Evolutionary conservation across 1,140 invertebrate genomes (phyloP).

Genomic region (Dysdera silvatica): DNA sequence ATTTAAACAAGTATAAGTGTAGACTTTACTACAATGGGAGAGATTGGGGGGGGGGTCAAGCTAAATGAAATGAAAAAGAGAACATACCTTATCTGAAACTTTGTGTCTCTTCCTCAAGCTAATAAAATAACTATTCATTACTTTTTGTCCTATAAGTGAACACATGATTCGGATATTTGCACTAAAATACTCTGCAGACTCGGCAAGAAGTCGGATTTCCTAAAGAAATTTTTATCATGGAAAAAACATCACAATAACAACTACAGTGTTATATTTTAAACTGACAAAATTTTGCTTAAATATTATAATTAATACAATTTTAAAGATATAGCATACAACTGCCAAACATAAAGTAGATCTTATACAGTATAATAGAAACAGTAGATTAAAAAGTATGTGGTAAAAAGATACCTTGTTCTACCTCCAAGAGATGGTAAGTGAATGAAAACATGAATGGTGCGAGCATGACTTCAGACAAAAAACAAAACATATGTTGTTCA

Average conservation of each 20-base stretch:
- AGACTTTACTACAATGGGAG: neutral
- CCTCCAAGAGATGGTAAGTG: too few species aligned
- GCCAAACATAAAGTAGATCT: slow-evolving; percentile 26
- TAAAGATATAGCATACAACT: neutral
- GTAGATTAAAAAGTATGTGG: too few species aligned
- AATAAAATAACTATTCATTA: slow-evolving; percentile 54
- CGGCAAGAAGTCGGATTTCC: slow-evolving; percentile 59
- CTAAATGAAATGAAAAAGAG: neutral
- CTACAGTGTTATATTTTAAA: neutral
- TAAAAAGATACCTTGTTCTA: too few species aligned
- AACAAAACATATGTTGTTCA: too few species aligned
- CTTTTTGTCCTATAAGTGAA: slow-evolving; percentile 59
- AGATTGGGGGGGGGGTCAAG: neutral
- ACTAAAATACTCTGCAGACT: slow-evolving; percentile 71
- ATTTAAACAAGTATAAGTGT: neutral
- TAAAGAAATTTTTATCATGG: slow-evolving; percentile 50
- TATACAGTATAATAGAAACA: too few species aligned
- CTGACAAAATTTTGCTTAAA: neutral
- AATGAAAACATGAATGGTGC: too few species aligned
- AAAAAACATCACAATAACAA: slow-evolving; percentile 10
- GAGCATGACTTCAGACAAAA: too few species aligned
- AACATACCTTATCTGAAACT: slow-evolving; percentile 50
- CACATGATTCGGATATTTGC: slow-evolving; percentile 57
- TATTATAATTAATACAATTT: neutral
- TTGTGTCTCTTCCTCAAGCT: slow-evolving; percentile 56